Conservation (phyloP, 2,888 invertebrate species). For the Leptopterna dolabrata region DNA sequence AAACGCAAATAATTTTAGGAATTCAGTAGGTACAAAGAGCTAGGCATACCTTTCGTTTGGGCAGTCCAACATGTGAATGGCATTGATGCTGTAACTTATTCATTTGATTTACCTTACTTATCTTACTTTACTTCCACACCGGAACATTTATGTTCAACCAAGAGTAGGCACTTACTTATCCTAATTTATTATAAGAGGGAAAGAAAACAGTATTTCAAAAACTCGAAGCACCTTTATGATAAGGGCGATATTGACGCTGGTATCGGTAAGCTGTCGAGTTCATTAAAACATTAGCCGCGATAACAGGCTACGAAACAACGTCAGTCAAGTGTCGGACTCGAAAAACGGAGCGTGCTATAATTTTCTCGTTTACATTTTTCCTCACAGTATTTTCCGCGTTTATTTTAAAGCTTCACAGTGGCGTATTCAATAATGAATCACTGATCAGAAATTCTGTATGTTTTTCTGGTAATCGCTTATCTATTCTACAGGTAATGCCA, state of each 20-base stretch:
- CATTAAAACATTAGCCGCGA: conserved; percentile 16
- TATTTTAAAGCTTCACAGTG: neutral
- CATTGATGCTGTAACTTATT: too few species aligned
- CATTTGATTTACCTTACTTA: too few species aligned
- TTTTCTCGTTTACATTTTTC: neutral
- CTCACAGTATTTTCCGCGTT: neutral
- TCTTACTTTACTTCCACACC: too few species aligned
- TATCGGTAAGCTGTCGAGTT: neutral
- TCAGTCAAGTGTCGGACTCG: neutral
- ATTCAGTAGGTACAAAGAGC: too few species aligned
- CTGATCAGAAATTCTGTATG: too few species aligned
- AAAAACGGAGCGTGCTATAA: neutral
- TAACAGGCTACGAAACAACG: neutral
- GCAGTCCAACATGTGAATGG: too few species aligned
- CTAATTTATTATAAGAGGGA: neutral
- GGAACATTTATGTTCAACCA: neutral
- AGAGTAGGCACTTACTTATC: neutral
- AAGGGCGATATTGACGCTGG: neutral
- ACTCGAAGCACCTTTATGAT: neutral
- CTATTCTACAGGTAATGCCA: too few species aligned
- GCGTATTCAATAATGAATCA: too few species aligned
- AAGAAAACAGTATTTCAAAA: neutral
- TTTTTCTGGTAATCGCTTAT: too few species aligned
- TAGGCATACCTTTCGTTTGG: too few species aligned
- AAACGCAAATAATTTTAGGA: too few species aligned